Evolutionary conservation across 2,888 invertebrate genomes (phyloP).

Genomic region (Protodeltote pygarga): DNA sequence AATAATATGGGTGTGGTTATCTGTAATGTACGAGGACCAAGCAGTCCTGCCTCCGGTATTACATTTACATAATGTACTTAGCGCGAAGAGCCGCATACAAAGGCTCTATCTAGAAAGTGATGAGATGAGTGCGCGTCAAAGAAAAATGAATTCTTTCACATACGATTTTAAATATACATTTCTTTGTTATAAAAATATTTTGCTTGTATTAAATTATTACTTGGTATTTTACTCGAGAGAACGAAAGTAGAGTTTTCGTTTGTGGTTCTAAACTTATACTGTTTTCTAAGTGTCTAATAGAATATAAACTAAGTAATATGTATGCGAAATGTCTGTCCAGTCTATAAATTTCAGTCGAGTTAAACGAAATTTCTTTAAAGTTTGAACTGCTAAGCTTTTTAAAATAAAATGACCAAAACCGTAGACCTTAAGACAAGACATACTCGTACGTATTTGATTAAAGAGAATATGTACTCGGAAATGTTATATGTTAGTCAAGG

Average conservation of each 20-base stretch:
- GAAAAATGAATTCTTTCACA: constrained; percentile 69
- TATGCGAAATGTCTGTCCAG: constrained; percentile 23
- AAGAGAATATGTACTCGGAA: neutral
- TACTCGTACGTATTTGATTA: neutral
- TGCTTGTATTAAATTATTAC: constrained; percentile 68
- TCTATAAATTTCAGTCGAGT: constrained; percentile 16
- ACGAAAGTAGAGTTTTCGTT: constrained; percentile 53
- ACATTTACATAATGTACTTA: constrained; percentile 84
- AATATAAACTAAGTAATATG: constrained; percentile 33
- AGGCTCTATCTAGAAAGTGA: constrained; percentile 73
- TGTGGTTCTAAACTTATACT: constrained; percentile 53
- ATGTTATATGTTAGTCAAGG: too few species aligned
- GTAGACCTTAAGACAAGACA: neutral
- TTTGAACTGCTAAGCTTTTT: neutral
- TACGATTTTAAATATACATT: constrained; percentile 56
- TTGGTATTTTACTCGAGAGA: constrained; percentile 59
- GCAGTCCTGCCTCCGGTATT: constrained; percentile 75
- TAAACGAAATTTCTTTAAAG: constrained; percentile 11
- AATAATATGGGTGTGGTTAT: constrained; percentile 75
- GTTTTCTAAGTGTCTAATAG: constrained; percentile 46
- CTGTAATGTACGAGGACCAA: constrained; percentile 66
- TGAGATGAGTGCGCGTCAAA: constrained; percentile 63
- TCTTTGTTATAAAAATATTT: constrained; percentile 53
- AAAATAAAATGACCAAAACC: neutral
- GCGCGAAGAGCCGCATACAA: constrained; percentile 76